Percentiles rank a stretch among this genome's conserved stretches.
phyloP scores from a whole-genome alignment of 2,888 invertebrate genomes.

The Noctua janthe region DNA sequence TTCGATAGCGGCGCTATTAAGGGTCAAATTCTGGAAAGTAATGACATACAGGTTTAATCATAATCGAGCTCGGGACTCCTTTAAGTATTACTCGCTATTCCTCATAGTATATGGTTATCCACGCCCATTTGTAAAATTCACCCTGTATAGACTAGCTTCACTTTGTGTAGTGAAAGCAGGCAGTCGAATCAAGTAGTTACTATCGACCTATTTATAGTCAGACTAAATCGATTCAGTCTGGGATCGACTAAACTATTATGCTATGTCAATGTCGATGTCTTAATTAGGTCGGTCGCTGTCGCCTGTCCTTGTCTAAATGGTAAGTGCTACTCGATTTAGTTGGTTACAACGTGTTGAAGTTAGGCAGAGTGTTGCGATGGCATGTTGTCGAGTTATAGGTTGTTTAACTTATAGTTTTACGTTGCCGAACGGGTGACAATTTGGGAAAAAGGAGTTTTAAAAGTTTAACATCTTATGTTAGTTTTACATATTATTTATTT shows the following conservation, averaged over 20 bases:
- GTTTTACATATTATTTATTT: too few species aligned
- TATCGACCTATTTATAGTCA: conserved; percentile 25
- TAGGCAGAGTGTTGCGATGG: background rate
- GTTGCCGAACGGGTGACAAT: background rate
- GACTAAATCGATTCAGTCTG: conserved; percentile 40
- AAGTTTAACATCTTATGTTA: background rate
- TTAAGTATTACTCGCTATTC: background rate
- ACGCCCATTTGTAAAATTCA: background rate
- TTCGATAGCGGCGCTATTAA: too few species aligned
- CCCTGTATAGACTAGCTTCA: background rate
- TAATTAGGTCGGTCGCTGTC: conserved; percentile 50
- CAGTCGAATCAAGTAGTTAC: background rate
- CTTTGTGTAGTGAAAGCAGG: background rate
- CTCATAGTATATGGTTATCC: background rate
- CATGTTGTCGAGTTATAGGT: background rate
- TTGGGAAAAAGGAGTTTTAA: background rate
- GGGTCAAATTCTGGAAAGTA: too few species aligned
- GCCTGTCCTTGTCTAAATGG: conserved; percentile 29
- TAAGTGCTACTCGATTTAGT: conserved; percentile 16
- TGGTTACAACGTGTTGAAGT: conserved; percentile 1
- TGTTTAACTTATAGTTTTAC: background rate
- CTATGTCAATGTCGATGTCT: conserved; percentile 46
- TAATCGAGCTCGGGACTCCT: background rate
- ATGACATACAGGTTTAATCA: background rate
- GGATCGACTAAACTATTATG: conserved; percentile 30